Conservation (phyloP, 2,113 vertebrate species). For the Campylomormyrus numenius region DNA sequence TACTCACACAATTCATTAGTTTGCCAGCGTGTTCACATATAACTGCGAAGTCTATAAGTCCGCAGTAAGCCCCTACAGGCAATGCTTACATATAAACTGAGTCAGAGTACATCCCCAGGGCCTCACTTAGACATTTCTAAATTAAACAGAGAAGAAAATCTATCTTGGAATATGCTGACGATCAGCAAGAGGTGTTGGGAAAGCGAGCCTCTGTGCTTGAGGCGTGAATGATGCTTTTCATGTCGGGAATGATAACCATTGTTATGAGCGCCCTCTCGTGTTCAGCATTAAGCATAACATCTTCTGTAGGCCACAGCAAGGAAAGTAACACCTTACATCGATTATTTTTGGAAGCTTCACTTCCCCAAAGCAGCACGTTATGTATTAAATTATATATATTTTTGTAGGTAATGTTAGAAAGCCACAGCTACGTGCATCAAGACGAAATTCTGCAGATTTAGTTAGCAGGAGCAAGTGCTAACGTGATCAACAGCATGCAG, state of each 20-base stretch:
- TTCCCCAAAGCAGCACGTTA: neutral
- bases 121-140: neutral
- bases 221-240: neutral
- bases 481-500: neutral
- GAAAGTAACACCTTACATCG: neutral
- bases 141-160: neutral
- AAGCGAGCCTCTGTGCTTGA: neutral
- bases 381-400: neutral
- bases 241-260: neutral
- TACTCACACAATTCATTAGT: neutral
- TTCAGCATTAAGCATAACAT: neutral
- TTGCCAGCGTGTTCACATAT: neutral
- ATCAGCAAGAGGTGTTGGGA: neutral
- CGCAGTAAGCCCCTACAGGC: neutral
- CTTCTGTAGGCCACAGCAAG: neutral
- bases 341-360: neutral
- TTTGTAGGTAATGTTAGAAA: neutral
- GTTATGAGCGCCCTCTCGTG: neutral
- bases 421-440: neutral
- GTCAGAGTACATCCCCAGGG: neutral
- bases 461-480: neutral
- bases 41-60: neutral
- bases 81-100: neutral
- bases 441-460: neutral
- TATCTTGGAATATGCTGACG: neutral